Conservation (phyloP, 1,140 invertebrate species). For the Akabosia matsudoensis region DNA sequence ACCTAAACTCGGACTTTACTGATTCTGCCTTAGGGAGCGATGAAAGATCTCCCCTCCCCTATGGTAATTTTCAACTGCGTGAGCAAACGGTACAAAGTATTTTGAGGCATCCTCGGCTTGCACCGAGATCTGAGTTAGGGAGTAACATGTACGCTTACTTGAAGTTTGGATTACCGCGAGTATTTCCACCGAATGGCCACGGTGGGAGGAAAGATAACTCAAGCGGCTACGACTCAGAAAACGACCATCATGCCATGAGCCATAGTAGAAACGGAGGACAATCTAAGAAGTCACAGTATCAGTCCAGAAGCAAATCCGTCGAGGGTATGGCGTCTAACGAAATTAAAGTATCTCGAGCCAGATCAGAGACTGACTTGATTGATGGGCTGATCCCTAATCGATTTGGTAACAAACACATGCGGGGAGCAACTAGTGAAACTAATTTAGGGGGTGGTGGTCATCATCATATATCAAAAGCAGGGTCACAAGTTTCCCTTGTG, state of each 20-base stretch:
- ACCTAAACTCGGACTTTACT: constrained; percentile 86
- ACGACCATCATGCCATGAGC: constrained; percentile 51
- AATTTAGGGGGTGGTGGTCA: constrained; percentile 2
- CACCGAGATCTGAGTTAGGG: constrained; percentile 53
- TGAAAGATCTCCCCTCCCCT: constrained; percentile 82
- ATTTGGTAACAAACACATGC: constrained; percentile 13
- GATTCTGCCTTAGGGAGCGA: constrained; percentile 85
- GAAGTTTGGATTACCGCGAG: constrained; percentile 85
- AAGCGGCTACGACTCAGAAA: constrained; percentile 80
- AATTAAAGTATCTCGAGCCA: constrained; percentile 41
- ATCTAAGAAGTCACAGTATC: neutral
- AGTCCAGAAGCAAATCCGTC: constrained; percentile 59
- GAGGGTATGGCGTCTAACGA: constrained; percentile 37
- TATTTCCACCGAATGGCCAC: constrained; percentile 72
- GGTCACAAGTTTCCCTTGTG: constrained; percentile 45
- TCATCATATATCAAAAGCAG: constrained; percentile 39
- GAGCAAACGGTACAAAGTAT: constrained; percentile 92
- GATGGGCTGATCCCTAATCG: constrained; percentile 40
- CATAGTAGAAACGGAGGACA: neutral
- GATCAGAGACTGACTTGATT: constrained; percentile 38
- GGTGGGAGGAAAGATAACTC: constrained; percentile 60
- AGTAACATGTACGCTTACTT: constrained; percentile 76
- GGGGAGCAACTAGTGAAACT: constrained; percentile 24
- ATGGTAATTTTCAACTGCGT: constrained; percentile 86
- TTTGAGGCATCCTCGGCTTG: constrained; percentile 72